Conservation (phyloP, 2,888 invertebrate genomes). For the Ophioninae sp. region DNA sequence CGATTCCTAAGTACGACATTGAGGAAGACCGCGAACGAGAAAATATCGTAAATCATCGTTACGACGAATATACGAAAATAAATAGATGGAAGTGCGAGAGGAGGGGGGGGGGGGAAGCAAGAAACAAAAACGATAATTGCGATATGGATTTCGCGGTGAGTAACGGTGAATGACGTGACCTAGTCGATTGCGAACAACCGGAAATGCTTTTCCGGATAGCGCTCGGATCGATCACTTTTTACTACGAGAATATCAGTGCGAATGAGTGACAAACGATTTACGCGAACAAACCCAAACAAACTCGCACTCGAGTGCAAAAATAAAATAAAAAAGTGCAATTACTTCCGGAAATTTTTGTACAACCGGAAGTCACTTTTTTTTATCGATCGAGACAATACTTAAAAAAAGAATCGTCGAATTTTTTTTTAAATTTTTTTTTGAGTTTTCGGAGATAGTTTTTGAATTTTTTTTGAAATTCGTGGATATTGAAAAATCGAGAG, state of each 20-base stretch:
- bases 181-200: slow-evolving; percentile 71
- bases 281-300: no score
- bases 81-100: background rate
- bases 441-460: background rate
- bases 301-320: background rate
- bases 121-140: slow-evolving; percentile 36
- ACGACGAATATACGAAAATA: slow-evolving; percentile 1
- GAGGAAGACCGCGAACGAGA: slow-evolving; percentile 6
- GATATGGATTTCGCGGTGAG: slow-evolving; percentile 47
- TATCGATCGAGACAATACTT: no score
- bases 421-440: background rate
- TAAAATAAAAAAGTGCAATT: background rate
- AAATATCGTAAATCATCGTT: background rate
- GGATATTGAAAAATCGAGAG: no score
- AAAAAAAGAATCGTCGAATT: background rate
- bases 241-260: background rate
- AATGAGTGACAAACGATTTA: background rate
- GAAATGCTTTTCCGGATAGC: slow-evolving; percentile 41
- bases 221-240: slow-evolving; percentile 7
- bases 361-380: slow-evolving; percentile 1
- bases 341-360: background rate
- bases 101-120: background rate
- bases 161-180: slow-evolving; percentile 71
- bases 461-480: background rate
- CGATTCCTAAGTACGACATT: slow-evolving; percentile 1